phyloP scores from a whole-genome alignment of 2,113 vertebrate genomes.

The Hoplias malabaricus region DNA sequence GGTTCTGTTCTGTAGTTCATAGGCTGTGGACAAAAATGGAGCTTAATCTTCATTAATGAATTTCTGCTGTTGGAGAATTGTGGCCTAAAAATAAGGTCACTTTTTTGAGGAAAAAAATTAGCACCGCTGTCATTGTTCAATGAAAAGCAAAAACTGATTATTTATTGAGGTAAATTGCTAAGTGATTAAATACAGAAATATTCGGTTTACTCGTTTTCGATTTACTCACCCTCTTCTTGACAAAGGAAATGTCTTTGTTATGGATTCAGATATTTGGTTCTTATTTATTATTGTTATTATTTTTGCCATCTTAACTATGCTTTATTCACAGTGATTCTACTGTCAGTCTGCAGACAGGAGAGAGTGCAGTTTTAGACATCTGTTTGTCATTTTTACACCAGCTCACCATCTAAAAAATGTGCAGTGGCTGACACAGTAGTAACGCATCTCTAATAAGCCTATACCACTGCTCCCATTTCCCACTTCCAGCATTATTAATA shows the following conservation, averaged over 20 bases:
- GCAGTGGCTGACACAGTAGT: constrained; percentile 33
- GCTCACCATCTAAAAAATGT: constrained; percentile 11
- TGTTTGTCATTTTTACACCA: constrained; percentile 36
- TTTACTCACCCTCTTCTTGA: too few relatives aligned
- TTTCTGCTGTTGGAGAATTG: background rate
- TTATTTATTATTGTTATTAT: too few relatives aligned
- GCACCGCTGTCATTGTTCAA: too few relatives aligned
- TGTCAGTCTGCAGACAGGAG: constrained; percentile 20
- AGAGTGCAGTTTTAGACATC: background rate
- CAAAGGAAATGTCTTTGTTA: too few relatives aligned
- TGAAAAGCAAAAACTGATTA: too few relatives aligned
- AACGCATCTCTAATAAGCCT: constrained; percentile 36
- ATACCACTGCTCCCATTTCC: constrained; percentile 35
- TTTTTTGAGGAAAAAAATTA: too few relatives aligned
- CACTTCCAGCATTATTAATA: constrained; percentile 33
- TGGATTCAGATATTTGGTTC: too few relatives aligned
- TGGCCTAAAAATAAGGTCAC: too few relatives aligned
- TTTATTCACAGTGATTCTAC: background rate
- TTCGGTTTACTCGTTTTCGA: too few relatives aligned
- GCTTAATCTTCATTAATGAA: background rate
- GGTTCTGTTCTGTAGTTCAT: background rate
- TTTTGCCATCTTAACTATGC: background rate
- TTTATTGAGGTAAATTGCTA: too few relatives aligned
- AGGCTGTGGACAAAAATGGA: background rate
- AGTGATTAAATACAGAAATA: too few relatives aligned